Evolutionary conservation across 2,888 invertebrate genomes (phyloP).

Genomic region (Phorcus lineatus): DNA sequence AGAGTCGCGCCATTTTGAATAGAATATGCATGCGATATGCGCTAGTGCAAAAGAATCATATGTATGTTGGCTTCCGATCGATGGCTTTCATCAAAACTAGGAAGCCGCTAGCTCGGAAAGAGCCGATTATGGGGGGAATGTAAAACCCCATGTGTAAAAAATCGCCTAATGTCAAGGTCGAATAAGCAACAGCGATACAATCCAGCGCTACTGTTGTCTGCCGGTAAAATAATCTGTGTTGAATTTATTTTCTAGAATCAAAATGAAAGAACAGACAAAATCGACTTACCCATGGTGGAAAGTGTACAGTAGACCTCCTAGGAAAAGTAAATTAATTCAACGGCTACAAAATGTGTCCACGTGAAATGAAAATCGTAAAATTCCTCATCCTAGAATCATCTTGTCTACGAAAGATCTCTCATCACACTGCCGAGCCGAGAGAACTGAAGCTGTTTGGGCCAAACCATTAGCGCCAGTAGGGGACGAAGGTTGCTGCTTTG

Average conservation of each 20-base stretch:
- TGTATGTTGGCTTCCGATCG: not conserved
- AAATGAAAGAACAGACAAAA: not conserved
- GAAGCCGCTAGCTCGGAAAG: not conserved
- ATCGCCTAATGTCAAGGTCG: slow-evolving; percentile 3
- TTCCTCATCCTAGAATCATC: slow-evolving; percentile 4
- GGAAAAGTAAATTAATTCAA: slow-evolving; percentile 4
- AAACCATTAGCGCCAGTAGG: not conserved
- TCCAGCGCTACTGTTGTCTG: not conserved
- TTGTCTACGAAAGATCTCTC: slow-evolving; percentile 4
- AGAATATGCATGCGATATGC: slow-evolving; percentile 30
- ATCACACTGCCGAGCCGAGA: not conserved
- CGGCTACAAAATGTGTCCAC: not conserved
- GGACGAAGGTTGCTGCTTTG: not conserved
- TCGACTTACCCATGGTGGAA: slow-evolving; percentile 9
- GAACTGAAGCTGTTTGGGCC: slow-evolving; percentile 8
- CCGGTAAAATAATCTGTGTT: not conserved
- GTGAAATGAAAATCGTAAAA: not conserved
- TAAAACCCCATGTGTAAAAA: not conserved
- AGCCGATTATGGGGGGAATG: not conserved
- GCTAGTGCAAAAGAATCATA: not conserved
- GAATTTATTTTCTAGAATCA: not conserved
- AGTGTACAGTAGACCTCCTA: not conserved
- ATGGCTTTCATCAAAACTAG: not conserved
- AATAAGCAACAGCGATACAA: not conserved
- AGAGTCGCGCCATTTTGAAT: slow-evolving; percentile 36